Conservation (phyloP, 2,113 vertebrate species). For the Globicephala melas region DNA sequence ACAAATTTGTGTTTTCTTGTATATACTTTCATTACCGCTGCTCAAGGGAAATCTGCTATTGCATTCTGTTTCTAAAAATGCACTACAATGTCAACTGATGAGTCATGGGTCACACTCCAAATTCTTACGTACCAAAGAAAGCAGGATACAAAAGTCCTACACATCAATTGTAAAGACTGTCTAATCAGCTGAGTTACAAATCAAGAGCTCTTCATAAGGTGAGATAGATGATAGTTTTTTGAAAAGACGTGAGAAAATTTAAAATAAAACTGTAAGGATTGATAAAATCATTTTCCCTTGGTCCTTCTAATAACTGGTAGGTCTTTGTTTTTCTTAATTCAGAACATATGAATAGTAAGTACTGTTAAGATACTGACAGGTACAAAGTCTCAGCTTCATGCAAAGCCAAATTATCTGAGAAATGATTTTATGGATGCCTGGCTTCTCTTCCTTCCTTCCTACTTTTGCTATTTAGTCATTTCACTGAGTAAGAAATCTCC, state of each 20-base stretch:
- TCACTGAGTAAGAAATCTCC: neutral
- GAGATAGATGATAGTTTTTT: neutral
- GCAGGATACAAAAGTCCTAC: slow-evolving; percentile 7
- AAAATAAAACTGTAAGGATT: neutral
- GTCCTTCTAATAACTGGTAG: neutral
- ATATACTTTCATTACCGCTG: slow-evolving; percentile 9
- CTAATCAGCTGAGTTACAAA: neutral
- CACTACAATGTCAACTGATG: slow-evolving; percentile 45
- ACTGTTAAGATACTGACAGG: neutral
- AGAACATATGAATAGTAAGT: neutral
- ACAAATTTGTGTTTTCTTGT: slow-evolving; percentile 25
- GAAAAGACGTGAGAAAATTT: neutral
- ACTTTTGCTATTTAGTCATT: neutral
- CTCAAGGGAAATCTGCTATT: slow-evolving; percentile 44
- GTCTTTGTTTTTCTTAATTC: slow-evolving; percentile 22
- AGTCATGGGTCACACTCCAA: slow-evolving; percentile 56
- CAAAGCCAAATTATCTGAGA: neutral
- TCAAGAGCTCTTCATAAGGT: neutral
- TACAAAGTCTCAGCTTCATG: neutral
- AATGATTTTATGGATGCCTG: neutral
- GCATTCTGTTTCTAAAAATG: slow-evolving; percentile 65
- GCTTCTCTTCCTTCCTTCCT: neutral
- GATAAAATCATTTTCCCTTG: neutral
- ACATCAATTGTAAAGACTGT: neutral
- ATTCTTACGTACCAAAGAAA: slow-evolving; percentile 56